These are phyloP conservation scores for Seriola rivoliana DNA, from an alignment of 2,113 vertebrate species.

Conservation along the genomic window DNA sequence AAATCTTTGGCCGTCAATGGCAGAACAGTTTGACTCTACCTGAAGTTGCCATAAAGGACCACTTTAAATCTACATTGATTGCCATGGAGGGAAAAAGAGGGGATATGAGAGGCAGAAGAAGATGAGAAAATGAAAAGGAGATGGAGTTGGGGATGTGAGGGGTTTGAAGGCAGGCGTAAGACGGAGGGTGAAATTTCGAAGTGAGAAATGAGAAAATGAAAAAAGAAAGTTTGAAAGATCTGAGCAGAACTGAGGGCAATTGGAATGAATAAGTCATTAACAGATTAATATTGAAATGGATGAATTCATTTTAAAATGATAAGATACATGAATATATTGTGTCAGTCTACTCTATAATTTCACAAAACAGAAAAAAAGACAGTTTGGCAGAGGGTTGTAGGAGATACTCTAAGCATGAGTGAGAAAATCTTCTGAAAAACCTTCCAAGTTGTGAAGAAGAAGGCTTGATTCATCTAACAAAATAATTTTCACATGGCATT, in stretches of 20 bases:
- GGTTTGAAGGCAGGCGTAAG: neutral
- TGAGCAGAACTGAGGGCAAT: conserved; percentile 48
- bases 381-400: neutral
- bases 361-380: conserved; percentile 10
- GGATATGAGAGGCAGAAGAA: neutral
- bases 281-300: conserved; percentile 63
- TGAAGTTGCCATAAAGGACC: neutral
- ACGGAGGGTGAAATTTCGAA: conserved; percentile 14
- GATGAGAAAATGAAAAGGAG: conserved; percentile 3
- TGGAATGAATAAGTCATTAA: conserved; percentile 63
- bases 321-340: conserved; percentile 35
- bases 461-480: neutral
- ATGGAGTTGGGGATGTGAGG: neutral
- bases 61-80: neutral
- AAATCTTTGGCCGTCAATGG: neutral
- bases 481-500: neutral
- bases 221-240: conserved; percentile 51
- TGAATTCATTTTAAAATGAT: conserved; percentile 44
- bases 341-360: conserved; percentile 34
- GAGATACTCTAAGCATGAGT: neutral
- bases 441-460: neutral
- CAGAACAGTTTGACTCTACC: too few relatives aligned
- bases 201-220: conserved; percentile 42
- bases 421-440: neutral
- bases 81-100: neutral